Evolutionary conservation across 2,888 invertebrate species (phyloP).

Genomic region (Drosophila longiperda): DNA sequence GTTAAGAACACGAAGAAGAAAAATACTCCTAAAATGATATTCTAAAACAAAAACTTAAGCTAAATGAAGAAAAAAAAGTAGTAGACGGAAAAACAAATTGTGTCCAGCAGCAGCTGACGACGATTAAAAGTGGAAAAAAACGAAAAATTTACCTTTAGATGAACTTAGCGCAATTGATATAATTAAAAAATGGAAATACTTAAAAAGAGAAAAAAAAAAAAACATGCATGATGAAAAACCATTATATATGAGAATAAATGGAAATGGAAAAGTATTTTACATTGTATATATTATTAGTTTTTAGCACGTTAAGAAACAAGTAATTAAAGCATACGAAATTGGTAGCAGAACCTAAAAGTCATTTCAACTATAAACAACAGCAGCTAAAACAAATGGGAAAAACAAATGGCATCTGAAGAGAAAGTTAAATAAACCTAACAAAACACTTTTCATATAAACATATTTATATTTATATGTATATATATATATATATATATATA

Average conservation of each 20-base stretch:
- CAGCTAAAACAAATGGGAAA: constrained; percentile 21
- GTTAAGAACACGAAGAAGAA: constrained; percentile 9
- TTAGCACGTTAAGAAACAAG: constrained; percentile 77
- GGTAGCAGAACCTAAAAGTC: constrained; percentile 69
- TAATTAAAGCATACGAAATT: constrained; percentile 68
- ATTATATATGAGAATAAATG: constrained; percentile 37
- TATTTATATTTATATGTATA: constrained; percentile 23
- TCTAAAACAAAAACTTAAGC: constrained; percentile 61
- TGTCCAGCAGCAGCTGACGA: constrained; percentile 48
- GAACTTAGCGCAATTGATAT: constrained; percentile 85
- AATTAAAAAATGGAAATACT: constrained; percentile 70
- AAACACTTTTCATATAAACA: constrained; percentile 53
- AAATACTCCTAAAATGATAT: constrained; percentile 75
- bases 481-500: background rate
- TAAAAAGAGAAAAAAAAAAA: constrained; percentile 30
- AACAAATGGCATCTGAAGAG: constrained; percentile 41
- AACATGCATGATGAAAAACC: constrained; percentile 22
- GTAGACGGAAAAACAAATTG: constrained; percentile 19
- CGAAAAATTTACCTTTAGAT: constrained; percentile 82
- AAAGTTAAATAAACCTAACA: constrained; percentile 19
- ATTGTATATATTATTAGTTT: constrained; percentile 83
- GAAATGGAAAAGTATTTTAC: constrained; percentile 65
- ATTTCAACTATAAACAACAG: constrained; percentile 53
- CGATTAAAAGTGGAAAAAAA: constrained; percentile 35
- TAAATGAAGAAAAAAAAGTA: constrained; percentile 14